Conservation (phyloP, 2,888 invertebrate species). For the Catocala sponsa region DNA sequence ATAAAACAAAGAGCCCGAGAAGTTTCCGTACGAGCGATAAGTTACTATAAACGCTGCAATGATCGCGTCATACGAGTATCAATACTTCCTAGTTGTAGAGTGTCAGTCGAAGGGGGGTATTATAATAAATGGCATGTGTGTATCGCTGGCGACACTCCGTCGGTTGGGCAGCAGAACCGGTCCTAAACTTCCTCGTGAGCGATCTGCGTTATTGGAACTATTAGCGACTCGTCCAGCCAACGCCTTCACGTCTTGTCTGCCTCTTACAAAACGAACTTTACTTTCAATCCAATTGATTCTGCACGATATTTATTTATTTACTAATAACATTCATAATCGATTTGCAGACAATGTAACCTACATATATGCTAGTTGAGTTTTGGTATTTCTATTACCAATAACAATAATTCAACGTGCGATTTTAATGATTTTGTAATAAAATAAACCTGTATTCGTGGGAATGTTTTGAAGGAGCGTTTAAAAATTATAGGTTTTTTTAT, state of each 20-base stretch:
- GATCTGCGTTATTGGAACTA: slow-evolving; percentile 76
- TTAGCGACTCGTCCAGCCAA: slow-evolving; percentile 57
- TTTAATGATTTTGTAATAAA: too few relatives aligned
- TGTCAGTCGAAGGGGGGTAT: slow-evolving; percentile 70
- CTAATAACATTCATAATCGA: slow-evolving; percentile 14
- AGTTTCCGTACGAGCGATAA: slow-evolving; percentile 56
- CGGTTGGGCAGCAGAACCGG: slow-evolving; percentile 71
- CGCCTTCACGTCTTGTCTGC: slow-evolving; percentile 48
- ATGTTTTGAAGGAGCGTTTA: too few relatives aligned
- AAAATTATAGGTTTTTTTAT: not conserved
- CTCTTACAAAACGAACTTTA: slow-evolving; percentile 40
- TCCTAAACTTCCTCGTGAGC: slow-evolving; percentile 76
- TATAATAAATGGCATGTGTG: slow-evolving; percentile 78
- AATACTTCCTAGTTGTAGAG: slow-evolving; percentile 70
- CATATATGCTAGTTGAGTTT: not conserved
- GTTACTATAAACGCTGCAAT: slow-evolving; percentile 61
- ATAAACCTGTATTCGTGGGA: too few relatives aligned
- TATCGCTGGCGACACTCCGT: slow-evolving; percentile 69
- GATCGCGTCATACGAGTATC: slow-evolving; percentile 63
- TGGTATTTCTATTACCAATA: not conserved
- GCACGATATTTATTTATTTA: slow-evolving; percentile 26
- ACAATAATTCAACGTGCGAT: not conserved
- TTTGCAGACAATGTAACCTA: slow-evolving; percentile 2
- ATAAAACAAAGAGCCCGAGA: slow-evolving; percentile 51
- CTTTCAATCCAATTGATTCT: slow-evolving; percentile 40